phyloP scores from a whole-genome alignment of 1,140 invertebrate genomes.

The Drosophila asahinai region DNA sequence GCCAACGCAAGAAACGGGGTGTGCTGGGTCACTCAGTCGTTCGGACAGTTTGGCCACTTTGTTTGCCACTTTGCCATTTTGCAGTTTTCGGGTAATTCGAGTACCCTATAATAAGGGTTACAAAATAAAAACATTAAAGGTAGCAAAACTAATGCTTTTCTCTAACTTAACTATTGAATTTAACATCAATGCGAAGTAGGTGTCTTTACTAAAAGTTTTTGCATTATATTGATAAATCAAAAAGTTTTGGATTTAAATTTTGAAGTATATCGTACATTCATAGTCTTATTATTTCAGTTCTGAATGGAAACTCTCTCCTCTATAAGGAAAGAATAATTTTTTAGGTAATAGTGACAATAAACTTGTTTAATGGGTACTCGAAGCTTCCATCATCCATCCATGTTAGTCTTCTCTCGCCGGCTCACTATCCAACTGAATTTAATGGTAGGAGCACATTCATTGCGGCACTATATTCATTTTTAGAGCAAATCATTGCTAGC shows the following conservation, averaged over 20 bases:
- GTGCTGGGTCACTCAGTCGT: slow-evolving; percentile 37
- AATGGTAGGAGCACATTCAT: slow-evolving; percentile 21
- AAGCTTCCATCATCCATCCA: not conserved
- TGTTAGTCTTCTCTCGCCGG: not conserved
- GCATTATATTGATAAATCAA: not conserved
- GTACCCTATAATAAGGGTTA: not conserved
- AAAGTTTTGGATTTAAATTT: too few relatives aligned
- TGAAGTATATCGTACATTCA: too few relatives aligned
- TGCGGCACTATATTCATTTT: slow-evolving; percentile 24
- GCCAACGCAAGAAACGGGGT: slow-evolving; percentile 11
- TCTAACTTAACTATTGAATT: not conserved
- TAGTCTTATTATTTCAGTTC: too few relatives aligned
- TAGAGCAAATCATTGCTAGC: slow-evolving; percentile 51
- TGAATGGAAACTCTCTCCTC: too few relatives aligned
- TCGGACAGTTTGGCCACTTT: slow-evolving; percentile 38
- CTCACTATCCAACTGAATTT: slow-evolving; percentile 11
- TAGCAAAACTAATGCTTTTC: not conserved
- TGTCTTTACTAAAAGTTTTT: not conserved
- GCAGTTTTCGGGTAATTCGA: slow-evolving; percentile 1
- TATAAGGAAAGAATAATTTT: too few relatives aligned
- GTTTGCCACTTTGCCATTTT: slow-evolving; percentile 26
- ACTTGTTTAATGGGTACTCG: not conserved
- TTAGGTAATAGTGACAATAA: not conserved
- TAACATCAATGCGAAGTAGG: not conserved
- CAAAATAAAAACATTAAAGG: not conserved